Percentiles rank a stretch among this genome's conserved stretches.
Conservation (phyloP, 2,113 vertebrate genomes). For the Tympanuchus pallidicinctus region DNA sequence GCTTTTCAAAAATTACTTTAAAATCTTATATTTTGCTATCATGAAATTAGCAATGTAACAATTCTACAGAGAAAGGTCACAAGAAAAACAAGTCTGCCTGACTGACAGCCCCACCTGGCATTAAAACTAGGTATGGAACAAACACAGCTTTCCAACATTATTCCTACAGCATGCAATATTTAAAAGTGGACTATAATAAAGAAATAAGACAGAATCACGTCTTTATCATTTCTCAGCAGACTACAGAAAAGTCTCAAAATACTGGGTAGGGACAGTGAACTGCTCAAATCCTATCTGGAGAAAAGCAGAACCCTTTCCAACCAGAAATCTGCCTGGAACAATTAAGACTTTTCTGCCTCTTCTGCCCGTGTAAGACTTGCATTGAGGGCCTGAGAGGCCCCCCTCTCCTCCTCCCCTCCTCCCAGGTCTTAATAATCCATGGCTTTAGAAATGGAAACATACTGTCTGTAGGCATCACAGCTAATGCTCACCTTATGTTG, state of each 20-base stretch:
- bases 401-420: no score
- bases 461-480: neutral
- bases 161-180: neutral
- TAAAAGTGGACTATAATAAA: neutral
- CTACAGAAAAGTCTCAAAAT: neutral
- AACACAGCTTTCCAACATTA: neutral
- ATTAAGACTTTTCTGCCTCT: neutral
- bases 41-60: neutral
- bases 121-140: neutral
- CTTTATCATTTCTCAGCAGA: neutral
- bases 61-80: neutral
- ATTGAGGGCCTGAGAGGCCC: rapidly evolving
- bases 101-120: neutral
- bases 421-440: neutral
- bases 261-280: neutral
- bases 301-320: neutral
- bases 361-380: neutral
- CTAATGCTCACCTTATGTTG: neutral
- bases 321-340: neutral
- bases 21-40: neutral
- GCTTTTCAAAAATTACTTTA: slow-evolving; percentile 10
- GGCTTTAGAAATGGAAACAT: neutral
- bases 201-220: neutral
- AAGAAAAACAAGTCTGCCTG: neutral
- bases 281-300: neutral